Evolutionary conservation across 30 jellyfish, hydroid and myxozoan genomes (phyloP).

Genomic region (Aurelia aurita): DNA sequence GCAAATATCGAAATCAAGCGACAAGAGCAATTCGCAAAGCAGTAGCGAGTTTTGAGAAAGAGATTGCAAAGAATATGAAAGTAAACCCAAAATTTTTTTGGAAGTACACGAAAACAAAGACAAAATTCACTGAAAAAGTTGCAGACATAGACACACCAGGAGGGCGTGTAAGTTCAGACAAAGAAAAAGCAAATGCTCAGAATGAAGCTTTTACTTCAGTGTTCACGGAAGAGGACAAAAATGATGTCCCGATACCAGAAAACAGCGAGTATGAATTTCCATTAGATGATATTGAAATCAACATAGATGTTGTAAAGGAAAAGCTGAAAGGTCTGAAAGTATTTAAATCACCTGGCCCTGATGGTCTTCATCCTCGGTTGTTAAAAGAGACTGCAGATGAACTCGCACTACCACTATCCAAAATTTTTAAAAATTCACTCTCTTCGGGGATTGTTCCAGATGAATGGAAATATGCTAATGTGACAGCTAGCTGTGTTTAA

Average conservation of each 20-base stretch:
- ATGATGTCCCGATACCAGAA: slow-evolving; percentile 20
- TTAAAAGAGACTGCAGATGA: slow-evolving; percentile 8
- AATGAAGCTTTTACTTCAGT: slow-evolving; percentile 13
- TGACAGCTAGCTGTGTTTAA: background rate
- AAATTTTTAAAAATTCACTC: too few relatives aligned
- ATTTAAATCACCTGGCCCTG: slow-evolving; percentile 21
- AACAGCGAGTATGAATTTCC: slow-evolving; percentile 12
- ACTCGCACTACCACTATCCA: too few relatives aligned
- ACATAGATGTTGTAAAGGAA: slow-evolving; percentile 14
- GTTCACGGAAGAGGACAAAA: slow-evolving; percentile 31
- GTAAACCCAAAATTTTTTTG: slow-evolving; percentile 15
- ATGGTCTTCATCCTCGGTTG: slow-evolving; percentile 22
- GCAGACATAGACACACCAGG: slow-evolving; percentile 28
- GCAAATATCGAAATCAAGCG: slow-evolving; percentile 31
- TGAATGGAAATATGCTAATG: too few relatives aligned
- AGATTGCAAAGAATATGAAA: slow-evolving; percentile 26
- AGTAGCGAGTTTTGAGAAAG: slow-evolving; percentile 28
- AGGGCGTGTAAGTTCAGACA: slow-evolving; percentile 39
- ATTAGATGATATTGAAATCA: slow-evolving; percentile 21
- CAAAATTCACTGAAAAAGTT: slow-evolving; percentile 36
- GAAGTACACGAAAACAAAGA: slow-evolving; percentile 14
- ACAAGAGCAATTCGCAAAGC: slow-evolving; percentile 35
- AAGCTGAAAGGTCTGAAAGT: slow-evolving; percentile 3
- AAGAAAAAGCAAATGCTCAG: slow-evolving; percentile 26
- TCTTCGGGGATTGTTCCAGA: too few relatives aligned